phyloP scores from a whole-genome alignment of 2,113 vertebrate species.

The Mobula hypostoma region DNA sequence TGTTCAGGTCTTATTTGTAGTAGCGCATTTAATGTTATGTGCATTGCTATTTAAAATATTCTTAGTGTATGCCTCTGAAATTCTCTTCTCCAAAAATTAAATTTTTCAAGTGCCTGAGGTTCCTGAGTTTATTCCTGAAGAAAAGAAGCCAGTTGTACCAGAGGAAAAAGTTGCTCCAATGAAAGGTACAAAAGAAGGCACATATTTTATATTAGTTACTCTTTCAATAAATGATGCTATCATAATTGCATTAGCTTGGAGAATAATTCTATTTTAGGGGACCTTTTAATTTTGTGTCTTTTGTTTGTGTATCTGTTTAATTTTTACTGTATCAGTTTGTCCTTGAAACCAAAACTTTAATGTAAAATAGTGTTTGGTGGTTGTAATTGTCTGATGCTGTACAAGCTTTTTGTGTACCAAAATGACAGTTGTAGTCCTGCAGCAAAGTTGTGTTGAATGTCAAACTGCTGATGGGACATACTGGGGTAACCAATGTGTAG shows the following conservation, averaged over 20 bases:
- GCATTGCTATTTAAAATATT: neutral
- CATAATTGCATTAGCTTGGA: neutral
- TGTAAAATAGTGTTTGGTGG: too few relatives aligned
- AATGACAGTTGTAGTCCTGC: too few relatives aligned
- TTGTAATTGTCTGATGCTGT: too few relatives aligned
- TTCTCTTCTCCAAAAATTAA: conserved; percentile 13
- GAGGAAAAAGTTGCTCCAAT: conserved; percentile 38
- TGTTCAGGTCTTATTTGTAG: neutral
- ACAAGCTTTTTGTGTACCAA: too few relatives aligned
- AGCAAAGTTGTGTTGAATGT: too few relatives aligned
- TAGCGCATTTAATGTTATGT: neutral
- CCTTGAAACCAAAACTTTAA: too few relatives aligned
- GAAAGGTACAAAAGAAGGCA: conserved; percentile 66
- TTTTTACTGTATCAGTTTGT: neutral
- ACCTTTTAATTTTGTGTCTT: neutral
- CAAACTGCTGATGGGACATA: too few relatives aligned
- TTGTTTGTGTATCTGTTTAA: neutral
- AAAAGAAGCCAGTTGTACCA: conserved; percentile 54
- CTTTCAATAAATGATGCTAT: too few relatives aligned
- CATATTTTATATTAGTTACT: neutral
- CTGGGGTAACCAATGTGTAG: too few relatives aligned
- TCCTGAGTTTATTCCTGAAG: conserved; percentile 65
- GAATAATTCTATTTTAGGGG: conserved; percentile 39
- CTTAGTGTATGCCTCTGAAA: neutral
- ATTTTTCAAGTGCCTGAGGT: conserved; percentile 62